Conservation (phyloP, 2,888 invertebrate genomes). For the Latrodectus elegans region DNA sequence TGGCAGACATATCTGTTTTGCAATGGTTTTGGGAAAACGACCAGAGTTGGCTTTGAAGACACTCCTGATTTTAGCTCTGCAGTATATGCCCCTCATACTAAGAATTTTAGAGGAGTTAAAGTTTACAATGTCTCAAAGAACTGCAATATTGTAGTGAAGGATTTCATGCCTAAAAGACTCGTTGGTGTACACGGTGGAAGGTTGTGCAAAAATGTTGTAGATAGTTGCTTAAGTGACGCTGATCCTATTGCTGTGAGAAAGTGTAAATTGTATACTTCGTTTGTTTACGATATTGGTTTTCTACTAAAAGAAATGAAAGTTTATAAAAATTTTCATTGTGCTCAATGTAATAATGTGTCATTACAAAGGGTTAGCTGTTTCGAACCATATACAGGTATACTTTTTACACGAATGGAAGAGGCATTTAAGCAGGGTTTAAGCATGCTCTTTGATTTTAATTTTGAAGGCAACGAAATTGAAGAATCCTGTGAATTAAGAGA, state of each 20-base stretch:
- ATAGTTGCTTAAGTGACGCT: not conserved
- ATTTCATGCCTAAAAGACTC: constrained; percentile 13
- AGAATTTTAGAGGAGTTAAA: constrained; percentile 12
- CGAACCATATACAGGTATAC: not conserved
- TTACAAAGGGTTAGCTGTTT: constrained; percentile 17
- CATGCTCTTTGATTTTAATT: constrained; percentile 63
- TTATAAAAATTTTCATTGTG: constrained; percentile 65
- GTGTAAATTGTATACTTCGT: constrained; percentile 45
- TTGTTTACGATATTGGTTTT: constrained; percentile 23
- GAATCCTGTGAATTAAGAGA: constrained; percentile 25
- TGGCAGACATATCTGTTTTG: constrained; percentile 29
- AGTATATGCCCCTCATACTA: constrained; percentile 1
- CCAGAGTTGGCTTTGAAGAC: not conserved
- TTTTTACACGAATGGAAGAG: not conserved
- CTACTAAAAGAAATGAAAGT: not conserved
- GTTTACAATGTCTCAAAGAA: not conserved
- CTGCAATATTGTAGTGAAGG: constrained; percentile 12
- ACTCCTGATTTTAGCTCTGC: constrained; percentile 34
- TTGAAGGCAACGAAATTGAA: constrained; percentile 6
- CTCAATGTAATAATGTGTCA: constrained; percentile 38
- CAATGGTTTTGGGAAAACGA: not conserved
- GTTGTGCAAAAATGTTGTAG: constrained; percentile 32
- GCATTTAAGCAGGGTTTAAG: not conserved
- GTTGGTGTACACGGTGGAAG: constrained; percentile 12
- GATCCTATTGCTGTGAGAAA: not conserved